phyloP scores from a whole-genome alignment of 2,888 invertebrate genomes.

The Lepeophtheirus nordmannii region DNA sequence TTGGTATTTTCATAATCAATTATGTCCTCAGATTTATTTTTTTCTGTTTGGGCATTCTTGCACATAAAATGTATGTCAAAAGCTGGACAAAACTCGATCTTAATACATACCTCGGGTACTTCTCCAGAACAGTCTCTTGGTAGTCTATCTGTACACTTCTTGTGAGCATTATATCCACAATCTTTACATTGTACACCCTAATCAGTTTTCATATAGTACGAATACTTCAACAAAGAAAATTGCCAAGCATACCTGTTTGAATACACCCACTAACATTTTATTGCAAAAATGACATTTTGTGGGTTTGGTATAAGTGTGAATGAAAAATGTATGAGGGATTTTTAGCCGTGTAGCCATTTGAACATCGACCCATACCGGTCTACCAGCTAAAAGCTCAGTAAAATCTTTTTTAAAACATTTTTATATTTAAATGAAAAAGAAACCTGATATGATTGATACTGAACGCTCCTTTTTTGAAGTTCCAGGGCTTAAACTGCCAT shows the following conservation, averaged over 20 bases:
- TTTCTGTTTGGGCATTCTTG: background rate
- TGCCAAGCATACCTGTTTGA: slow-evolving; percentile 42
- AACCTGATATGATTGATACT: too few relatives aligned
- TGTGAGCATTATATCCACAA: slow-evolving; percentile 89
- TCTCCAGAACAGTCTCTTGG: slow-evolving; percentile 80
- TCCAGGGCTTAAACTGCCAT: slow-evolving; percentile 17
- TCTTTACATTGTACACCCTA: slow-evolving; percentile 95
- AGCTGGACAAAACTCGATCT: too few relatives aligned
- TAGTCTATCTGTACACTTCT: slow-evolving; percentile 76
- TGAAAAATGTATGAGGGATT: slow-evolving; percentile 86
- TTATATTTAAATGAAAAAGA: too few relatives aligned
- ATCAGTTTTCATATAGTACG: slow-evolving; percentile 28
- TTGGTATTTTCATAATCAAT: background rate
- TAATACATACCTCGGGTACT: slow-evolving; percentile 37
- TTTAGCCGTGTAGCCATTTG: slow-evolving; percentile 43
- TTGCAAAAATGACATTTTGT: slow-evolving; percentile 93
- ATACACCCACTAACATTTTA: slow-evolving; percentile 80
- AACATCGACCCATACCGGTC: slow-evolving; percentile 52
- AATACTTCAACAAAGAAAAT: background rate
- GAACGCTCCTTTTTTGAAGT: background rate
- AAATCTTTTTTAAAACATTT: too few relatives aligned
- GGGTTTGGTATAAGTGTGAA: slow-evolving; percentile 90
- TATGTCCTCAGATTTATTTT: background rate
- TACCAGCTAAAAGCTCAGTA: slow-evolving; percentile 41
- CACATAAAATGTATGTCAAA: background rate